A percentile compares a stretch with the other conserved stretches of the same genome.
phyloP scores from a whole-genome alignment of 2,888 invertebrate species.

The Pocota personata region DNA sequence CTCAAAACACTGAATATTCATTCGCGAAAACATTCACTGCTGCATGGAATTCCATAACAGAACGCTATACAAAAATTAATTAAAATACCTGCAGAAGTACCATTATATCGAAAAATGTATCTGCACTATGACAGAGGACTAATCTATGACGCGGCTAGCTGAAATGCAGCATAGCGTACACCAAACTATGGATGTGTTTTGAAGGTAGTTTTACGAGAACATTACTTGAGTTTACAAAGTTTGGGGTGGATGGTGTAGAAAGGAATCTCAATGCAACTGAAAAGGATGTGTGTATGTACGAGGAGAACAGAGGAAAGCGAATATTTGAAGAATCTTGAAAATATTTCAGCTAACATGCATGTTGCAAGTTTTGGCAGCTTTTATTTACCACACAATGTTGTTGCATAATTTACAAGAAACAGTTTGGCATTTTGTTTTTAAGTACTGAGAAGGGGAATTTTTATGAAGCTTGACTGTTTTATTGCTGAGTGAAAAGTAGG shows the following conservation, averaged over 20 bases:
- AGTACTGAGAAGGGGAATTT: too few species aligned
- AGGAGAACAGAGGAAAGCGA: background rate
- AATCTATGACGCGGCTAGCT: slow-evolving; percentile 8
- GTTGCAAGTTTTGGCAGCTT: background rate
- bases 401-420: too few species aligned
- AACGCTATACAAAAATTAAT: slow-evolving; percentile 58
- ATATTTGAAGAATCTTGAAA: background rate
- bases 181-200: background rate
- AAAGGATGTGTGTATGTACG: background rate
- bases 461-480: too few species aligned
- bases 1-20: slow-evolving; percentile 54
- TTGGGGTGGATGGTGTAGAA: background rate
- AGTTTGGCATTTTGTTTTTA: too few species aligned
- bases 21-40: slow-evolving; percentile 25
- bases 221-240: background rate
- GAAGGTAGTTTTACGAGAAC: slow-evolving; percentile 7
- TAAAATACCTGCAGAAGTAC: slow-evolving; percentile 57
- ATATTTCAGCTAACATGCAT: background rate
- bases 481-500: too few species aligned
- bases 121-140: slow-evolving; percentile 47
- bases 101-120: slow-evolving; percentile 43
- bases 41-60: slow-evolving; percentile 39
- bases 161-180: background rate
- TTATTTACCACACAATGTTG: too few species aligned
- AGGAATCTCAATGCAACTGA: background rate